Percentiles rank a stretch among this genome's conserved stretches.
phyloP scores from a whole-genome alignment of 2,113 vertebrate species.

The Sus scrofa region T2T-Sscrofa CM000824.6:229054001-229054500 shows the following conservation, averaged over 20 bases:
- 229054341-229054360: fast-evolving
- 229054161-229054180: too few relatives aligned
- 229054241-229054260: neutral
- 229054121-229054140: too few relatives aligned
- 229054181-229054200: neutral
- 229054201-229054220: neutral
- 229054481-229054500: constrained; percentile 98
- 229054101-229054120: too few relatives aligned
- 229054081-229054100: too few relatives aligned
- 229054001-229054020: too few relatives aligned
- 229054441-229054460: constrained; percentile 97
- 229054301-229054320: fast-evolving
- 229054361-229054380: fast-evolving
- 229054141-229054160: too few relatives aligned
- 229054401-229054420: constrained; percentile 71
- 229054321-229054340: neutral
- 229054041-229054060: too few relatives aligned
- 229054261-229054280: too few relatives aligned
- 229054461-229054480: constrained; percentile 97
- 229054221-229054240: fast-evolving
- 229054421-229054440: constrained; percentile 97
- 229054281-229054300: fast-evolving
- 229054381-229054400: fast-evolving
- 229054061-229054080: too few relatives aligned
- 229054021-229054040: too few relatives aligned